These are phyloP conservation scores for Aphaenogaster floridana DNA, from an alignment of 1,140 invertebrate species.

Conservation along the genomic window DNA sequence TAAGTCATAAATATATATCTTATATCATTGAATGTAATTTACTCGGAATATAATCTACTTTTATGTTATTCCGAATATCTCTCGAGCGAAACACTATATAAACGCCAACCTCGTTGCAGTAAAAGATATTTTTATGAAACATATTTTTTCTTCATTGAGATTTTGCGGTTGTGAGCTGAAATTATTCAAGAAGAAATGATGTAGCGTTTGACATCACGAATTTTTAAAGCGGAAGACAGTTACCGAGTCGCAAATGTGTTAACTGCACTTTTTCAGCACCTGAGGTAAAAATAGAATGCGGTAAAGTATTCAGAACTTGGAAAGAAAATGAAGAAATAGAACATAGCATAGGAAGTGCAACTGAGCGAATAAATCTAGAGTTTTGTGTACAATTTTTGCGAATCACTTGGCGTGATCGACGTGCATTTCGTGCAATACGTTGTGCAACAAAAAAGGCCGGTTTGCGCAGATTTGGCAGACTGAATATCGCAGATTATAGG, in stretches of 20 bases:
- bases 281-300: not conserved
- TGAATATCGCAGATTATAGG: constrained; percentile 3
- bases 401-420: constrained; percentile 18
- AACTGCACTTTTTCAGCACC: not conserved
- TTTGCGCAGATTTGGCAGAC: constrained; percentile 19
- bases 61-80: not conserved
- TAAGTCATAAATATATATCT: not conserved
- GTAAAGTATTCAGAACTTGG: not conserved
- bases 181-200: not conserved
- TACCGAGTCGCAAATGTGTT: not conserved
- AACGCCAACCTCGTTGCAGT: not conserved
- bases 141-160: constrained; percentile 7
- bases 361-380: not conserved
- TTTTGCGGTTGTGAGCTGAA: not conserved
- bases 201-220: not conserved
- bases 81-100: not conserved
- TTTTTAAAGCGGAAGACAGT: not conserved
- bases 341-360: not conserved
- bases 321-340: not conserved
- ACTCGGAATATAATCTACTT: not conserved
- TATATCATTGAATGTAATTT: constrained; percentile 17
- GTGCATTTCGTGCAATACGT: not conserved
- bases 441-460: not conserved
- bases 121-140: not conserved
- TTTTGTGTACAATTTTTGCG: not conserved